Percentiles rank a stretch among this genome's conserved stretches.
phyloP scores from a whole-genome alignment of 92 coral and sea anemone species.

The Bergia puertoricense region DNA sequence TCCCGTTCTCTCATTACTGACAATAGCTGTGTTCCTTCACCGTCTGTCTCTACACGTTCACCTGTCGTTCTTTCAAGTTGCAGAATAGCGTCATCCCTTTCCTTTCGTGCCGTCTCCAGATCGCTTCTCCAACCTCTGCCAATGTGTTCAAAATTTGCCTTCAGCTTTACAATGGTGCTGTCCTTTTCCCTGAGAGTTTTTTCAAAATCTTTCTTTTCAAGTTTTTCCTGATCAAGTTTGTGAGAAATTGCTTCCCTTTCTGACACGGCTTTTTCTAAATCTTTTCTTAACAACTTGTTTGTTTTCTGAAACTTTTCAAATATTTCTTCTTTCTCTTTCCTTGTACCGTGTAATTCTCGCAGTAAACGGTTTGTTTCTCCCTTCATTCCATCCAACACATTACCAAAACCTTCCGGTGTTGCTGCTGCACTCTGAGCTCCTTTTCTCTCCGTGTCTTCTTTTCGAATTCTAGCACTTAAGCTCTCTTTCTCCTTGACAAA shows the following conservation, averaged over 20 bases:
- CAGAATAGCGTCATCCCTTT: conserved; percentile 64
- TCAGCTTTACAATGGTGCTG: conserved; percentile 71
- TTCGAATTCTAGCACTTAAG: conserved; percentile 64
- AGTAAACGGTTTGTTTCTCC: conserved; percentile 72
- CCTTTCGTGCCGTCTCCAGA: conserved; percentile 78
- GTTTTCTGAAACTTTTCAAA: conserved; percentile 76
- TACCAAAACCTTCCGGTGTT: conserved; percentile 68
- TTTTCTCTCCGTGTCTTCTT: conserved; percentile 20
- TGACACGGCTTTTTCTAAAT: conserved; percentile 69
- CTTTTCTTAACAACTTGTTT: conserved; percentile 66
- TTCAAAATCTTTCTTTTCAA: conserved; percentile 66
- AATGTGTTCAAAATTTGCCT: conserved; percentile 90
- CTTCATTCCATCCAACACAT: conserved; percentile 72
- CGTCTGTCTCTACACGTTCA: neutral
- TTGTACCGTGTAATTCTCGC: conserved; percentile 68
- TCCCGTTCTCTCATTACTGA: conserved; percentile 16
- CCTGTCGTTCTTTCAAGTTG: conserved; percentile 34
- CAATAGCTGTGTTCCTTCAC: neutral
- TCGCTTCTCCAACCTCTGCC: conserved; percentile 93
- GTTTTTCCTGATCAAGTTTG: conserved; percentile 63
- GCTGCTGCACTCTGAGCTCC: conserved; percentile 43
- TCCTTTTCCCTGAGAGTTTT: conserved; percentile 73
- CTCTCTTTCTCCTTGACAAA: conserved; percentile 80
- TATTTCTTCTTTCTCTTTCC: conserved; percentile 83
- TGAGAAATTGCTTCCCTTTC: conserved; percentile 77